Conservation (phyloP, 2,113 vertebrate species). For the Prionailurus viverrinus region DNA sequence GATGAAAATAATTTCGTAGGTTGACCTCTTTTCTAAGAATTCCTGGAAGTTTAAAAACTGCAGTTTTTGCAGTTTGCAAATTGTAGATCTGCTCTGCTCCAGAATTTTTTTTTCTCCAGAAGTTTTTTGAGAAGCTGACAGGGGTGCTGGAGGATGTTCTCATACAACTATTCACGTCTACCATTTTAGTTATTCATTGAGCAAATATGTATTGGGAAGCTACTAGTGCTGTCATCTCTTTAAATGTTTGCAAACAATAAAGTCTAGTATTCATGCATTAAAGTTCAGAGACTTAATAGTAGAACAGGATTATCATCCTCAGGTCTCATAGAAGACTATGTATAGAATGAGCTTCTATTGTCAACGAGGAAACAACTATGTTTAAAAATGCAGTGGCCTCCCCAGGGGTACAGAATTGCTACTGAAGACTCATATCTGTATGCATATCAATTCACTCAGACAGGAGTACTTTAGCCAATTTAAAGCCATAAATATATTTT, state of each 20-base stretch:
- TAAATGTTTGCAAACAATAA: conserved; percentile 16
- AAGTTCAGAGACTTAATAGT: not conserved
- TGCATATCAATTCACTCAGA: not conserved
- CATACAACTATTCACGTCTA: not conserved
- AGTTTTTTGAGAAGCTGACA: not conserved
- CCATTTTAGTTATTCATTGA: not conserved
- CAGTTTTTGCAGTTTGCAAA: not conserved
- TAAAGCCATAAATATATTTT: conserved; percentile 28
- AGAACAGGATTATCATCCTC: not conserved
- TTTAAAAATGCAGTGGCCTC: not conserved
- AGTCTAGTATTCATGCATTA: not conserved
- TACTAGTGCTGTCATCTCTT: not conserved
- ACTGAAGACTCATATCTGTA: not conserved
- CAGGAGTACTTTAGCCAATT: not conserved
- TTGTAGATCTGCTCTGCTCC: not conserved
- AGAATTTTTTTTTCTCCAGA: not conserved
- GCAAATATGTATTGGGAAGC: conserved; percentile 41
- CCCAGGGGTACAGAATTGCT: not conserved
- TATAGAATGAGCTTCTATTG: not conserved
- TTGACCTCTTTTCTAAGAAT: conserved; percentile 31
- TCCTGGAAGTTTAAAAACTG: not conserved
- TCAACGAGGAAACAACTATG: not conserved
- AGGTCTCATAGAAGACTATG: not conserved
- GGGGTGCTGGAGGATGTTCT: not conserved
- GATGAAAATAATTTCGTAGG: not conserved